These are phyloP conservation scores for Molanna angustata DNA, from an alignment of 2,888 invertebrate species.

Conservation along the genomic window DNA sequence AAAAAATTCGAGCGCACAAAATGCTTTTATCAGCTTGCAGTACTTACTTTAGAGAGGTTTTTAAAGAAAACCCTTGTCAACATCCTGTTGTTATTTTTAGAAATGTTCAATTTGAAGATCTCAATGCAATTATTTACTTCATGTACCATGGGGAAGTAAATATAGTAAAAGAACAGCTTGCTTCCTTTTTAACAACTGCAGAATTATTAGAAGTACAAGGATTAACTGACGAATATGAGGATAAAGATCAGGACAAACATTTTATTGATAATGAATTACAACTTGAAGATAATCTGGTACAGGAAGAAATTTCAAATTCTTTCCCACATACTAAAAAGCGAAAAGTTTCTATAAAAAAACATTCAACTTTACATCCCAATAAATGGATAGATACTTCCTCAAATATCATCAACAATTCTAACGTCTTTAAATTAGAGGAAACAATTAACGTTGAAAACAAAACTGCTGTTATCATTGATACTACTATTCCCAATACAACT, in stretches of 20 bases:
- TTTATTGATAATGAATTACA: constrained; percentile 13
- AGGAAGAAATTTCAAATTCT: too few relatives aligned
- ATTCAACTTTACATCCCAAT: constrained; percentile 4
- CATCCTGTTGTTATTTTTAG: constrained; percentile 80
- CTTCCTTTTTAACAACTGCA: constrained; percentile 75
- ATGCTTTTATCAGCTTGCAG: constrained; percentile 83
- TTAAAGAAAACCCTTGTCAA: constrained; percentile 74
- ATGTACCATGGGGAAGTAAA: constrained; percentile 84
- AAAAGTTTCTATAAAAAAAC: constrained; percentile 15
- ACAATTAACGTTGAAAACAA: constrained; percentile 8
- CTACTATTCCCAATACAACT: constrained; percentile 6
- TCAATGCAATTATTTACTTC: constrained; percentile 74
- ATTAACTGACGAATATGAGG: constrained; percentile 55
- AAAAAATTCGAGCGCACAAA: constrained; percentile 80
- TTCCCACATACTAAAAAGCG: constrained; percentile 12
- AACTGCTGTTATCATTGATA: neutral
- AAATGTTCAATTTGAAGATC: constrained; percentile 74
- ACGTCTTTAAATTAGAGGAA: constrained; percentile 13
- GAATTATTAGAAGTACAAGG: constrained; percentile 76
- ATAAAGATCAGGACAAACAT: constrained; percentile 12
- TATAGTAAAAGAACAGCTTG: constrained; percentile 74
- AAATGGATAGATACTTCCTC: constrained; percentile 4
- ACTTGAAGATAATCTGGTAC: neutral
- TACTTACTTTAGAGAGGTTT: constrained; percentile 70
- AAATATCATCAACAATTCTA: neutral